phyloP scores from a whole-genome alignment of 2,888 invertebrate genomes.

The Acanthococcus lagerstroemiae region DNA sequence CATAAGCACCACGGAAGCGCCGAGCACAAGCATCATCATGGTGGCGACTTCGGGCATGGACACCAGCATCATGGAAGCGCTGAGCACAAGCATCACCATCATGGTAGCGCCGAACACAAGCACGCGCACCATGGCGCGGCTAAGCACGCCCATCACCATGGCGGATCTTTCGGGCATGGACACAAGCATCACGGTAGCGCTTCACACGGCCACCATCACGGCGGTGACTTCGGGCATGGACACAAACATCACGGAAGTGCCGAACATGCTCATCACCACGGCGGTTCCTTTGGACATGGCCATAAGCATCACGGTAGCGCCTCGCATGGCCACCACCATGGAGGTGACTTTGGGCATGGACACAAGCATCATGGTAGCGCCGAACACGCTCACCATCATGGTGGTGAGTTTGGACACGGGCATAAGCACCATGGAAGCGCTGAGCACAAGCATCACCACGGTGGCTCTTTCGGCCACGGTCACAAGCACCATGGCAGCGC shows the following conservation, averaged over 20 bases:
- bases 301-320: conserved; percentile 33
- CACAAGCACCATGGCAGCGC: conserved; percentile 33
- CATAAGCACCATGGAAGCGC: conserved; percentile 33
- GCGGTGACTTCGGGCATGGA: conserved; percentile 36
- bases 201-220: conserved; percentile 36
- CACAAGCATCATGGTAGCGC: conserved; percentile 34
- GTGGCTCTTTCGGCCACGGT: conserved; percentile 34
- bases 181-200: conserved; percentile 33
- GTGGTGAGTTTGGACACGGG: conserved; percentile 33
- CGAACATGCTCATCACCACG: conserved; percentile 37
- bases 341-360: conserved; percentile 31
- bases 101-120: conserved; percentile 33
- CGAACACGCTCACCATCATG: conserved; percentile 32
- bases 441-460: conserved; percentile 35
- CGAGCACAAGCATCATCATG: conserved; percentile 38
- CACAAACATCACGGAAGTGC: conserved; percentile 37
- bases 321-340: conserved; percentile 32
- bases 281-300: conserved; percentile 36
- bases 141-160: conserved; percentile 48
- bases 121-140: conserved; percentile 36
- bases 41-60: conserved; percentile 36
- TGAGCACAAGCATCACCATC: conserved; percentile 36
- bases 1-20: conserved; percentile 37
- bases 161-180: conserved; percentile 38
- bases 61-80: conserved; percentile 37